Evolutionary conservation across 2,888 invertebrate genomes (phyloP).

Genomic region (Drosophila quasianomalipes): DNA sequence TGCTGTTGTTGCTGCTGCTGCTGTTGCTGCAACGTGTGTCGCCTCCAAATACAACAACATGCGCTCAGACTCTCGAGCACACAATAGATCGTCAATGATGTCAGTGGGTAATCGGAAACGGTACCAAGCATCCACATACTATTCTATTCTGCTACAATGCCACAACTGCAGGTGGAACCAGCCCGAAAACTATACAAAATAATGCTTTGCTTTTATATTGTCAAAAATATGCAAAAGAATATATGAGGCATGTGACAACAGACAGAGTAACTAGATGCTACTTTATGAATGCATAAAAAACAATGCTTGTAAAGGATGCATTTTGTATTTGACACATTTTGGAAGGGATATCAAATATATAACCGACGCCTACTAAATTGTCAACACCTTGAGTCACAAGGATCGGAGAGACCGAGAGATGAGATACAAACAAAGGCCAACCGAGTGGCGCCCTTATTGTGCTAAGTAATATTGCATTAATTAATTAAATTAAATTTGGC

Average conservation of each 20-base stretch:
- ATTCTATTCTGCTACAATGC: background rate
- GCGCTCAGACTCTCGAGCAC: constrained; percentile 34
- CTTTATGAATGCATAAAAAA: background rate
- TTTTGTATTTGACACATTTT: background rate
- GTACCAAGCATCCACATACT: background rate
- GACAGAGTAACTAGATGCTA: background rate
- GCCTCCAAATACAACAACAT: constrained; percentile 7
- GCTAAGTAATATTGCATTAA: constrained; percentile 65
- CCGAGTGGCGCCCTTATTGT: constrained; percentile 25
- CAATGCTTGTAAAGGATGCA: background rate
- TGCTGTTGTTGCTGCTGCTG: no score
- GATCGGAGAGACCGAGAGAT: background rate
- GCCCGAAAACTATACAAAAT: background rate
- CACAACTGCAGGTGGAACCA: background rate
- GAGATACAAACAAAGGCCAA: background rate
- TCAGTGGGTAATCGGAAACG: constrained; percentile 24
- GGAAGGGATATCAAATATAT: no score
- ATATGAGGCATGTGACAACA: background rate
- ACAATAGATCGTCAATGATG: constrained; percentile 51
- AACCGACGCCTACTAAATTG: constrained; percentile 21
- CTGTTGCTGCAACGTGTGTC: constrained; percentile 1
- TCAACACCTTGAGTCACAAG: constrained; percentile 20
- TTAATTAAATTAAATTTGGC: constrained; percentile 53
- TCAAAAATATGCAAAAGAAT: background rate
- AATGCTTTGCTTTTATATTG: background rate